A percentile compares a stretch with the other conserved stretches of the same genome.
Evolutionary conservation across 2,888 invertebrate genomes (phyloP).

Genomic region (Morinoia aosen): DNA sequence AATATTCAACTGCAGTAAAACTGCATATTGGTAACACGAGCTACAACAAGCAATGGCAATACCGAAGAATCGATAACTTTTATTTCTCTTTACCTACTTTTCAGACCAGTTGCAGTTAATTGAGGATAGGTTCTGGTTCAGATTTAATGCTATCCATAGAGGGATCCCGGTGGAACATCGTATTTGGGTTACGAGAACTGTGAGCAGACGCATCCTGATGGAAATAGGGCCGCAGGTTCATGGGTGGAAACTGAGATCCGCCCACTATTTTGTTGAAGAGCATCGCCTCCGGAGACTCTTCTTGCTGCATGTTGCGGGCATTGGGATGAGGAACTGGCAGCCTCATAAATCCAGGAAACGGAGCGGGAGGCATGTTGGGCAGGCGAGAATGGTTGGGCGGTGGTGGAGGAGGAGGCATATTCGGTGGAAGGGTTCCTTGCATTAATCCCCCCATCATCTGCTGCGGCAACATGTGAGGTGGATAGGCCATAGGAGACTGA

Average conservation of each 20-base stretch:
- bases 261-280: slow-evolving; percentile 64
- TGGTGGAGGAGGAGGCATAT: slow-evolving; percentile 54
- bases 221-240: slow-evolving; percentile 12
- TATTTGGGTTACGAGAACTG: slow-evolving; percentile 57
- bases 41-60: not conserved
- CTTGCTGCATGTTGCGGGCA: slow-evolving; percentile 58
- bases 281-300: slow-evolving; percentile 63
- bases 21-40: not conserved
- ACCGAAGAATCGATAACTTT: not conserved
- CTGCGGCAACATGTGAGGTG: slow-evolving; percentile 55
- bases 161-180: slow-evolving; percentile 62
- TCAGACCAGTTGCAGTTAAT: slow-evolving; percentile 54
- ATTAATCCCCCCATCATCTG: slow-evolving; percentile 63
- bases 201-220: slow-evolving; percentile 25
- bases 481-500: slow-evolving; percentile 54
- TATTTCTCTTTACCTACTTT: not conserved
- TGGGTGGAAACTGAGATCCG: slow-evolving; percentile 47
- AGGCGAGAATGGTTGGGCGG: slow-evolving; percentile 62
- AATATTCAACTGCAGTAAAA: not conserved
- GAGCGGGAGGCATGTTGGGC: slow-evolving; percentile 63
- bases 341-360: slow-evolving; percentile 63
- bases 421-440: slow-evolving; percentile 55
- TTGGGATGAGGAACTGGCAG: slow-evolving; percentile 56
- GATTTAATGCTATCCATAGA: slow-evolving; percentile 64
- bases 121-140: slow-evolving; percentile 67